Base-by-base conservation (phyloP, 1,140 invertebrate species). In the Planococcus citri region DNA sequence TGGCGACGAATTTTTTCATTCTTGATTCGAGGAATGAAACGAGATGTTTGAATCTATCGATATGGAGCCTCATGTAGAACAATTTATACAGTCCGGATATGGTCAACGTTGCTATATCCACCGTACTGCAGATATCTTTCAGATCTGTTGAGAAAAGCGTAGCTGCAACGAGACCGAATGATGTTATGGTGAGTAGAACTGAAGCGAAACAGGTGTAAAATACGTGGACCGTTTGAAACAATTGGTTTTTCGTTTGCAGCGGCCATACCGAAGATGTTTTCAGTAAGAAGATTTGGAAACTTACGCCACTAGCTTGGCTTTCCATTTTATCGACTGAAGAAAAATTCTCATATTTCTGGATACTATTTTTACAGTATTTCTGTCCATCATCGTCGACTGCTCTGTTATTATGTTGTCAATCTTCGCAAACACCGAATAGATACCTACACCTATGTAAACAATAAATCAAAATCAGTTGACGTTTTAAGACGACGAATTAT, bases 61-160 rank as follows among this genome's bases (percentile, higher is more conserved):
- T 25, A 22, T 70, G 57, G 14, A 27, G 1, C 20, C 20, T 33
- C 9, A 64, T 24, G 51, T 24, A 70, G 1, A 60, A 20, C n/a
- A 27, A n/a, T 29, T 70, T 70, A 51, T 70, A 70, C 10, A 57
- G 9, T 17, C 37, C 69, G n/a, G 69, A 70, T 10, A 60, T 27
- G 2, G 69, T 70, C 3, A 70, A 57, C 12, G 69, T 70, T 37
- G 51, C 27, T 2, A 70, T 37, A 57, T 70, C 69, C 51, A 70
- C 69, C 9, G 51, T 70, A 21, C 51, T 33, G 51, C 51, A 27
- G 37, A 70, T 27, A n/a, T 70, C 27, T 61, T 58, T 60, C 57
- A 70, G 57, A 33, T 70, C 69, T 1, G 4, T 1, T 25, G 29
- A 37, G 20, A 69, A 38, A 57, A 38, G 2, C 2, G 25, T 69